Percentiles rank a stretch among this genome's conserved stretches.
These are phyloP conservation scores for Clarias laeviceps DNA, from an alignment of 2,797 vertebrate genomes.

Conservation along the genomic window DNA sequence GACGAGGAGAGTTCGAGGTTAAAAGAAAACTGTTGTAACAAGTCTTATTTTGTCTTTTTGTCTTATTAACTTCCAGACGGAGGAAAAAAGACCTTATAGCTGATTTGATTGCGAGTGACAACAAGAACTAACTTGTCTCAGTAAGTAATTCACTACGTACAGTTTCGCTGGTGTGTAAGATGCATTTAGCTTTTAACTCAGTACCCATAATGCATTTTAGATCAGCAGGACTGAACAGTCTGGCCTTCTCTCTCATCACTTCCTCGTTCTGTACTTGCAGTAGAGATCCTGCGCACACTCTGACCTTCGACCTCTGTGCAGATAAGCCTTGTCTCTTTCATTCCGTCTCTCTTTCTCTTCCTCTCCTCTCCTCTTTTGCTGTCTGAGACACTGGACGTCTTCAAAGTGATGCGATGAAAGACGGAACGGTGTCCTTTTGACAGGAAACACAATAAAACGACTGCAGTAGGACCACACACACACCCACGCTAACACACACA, in stretches of 20 bases:
- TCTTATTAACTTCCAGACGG: not conserved
- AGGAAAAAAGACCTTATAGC: not conserved
- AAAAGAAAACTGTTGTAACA: not conserved
- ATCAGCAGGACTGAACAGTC: conserved; percentile 6
- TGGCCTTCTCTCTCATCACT: conserved; percentile 9
- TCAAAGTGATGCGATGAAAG: conserved; percentile 51
- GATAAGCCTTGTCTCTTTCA: conserved; percentile 38
- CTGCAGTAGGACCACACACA: conserved; percentile 47
- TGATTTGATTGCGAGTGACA: not conserved
- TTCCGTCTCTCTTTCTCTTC: conserved; percentile 31
- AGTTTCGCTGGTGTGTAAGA: not conserved
- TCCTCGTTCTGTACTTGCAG: conserved; percentile 11
- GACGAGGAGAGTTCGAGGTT: not conserved
- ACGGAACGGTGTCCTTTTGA: conserved; percentile 44
- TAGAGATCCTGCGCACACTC: conserved; percentile 24
- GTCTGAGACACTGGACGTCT: conserved; percentile 52
- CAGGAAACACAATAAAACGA: conserved; percentile 39
- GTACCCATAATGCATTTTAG: not conserved
- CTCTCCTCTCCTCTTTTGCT: conserved; percentile 14
- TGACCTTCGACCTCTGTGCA: conserved; percentile 20
- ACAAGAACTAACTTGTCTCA: not conserved
- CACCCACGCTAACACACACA: conserved; percentile 4
- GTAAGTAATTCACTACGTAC: too few relatives aligned
- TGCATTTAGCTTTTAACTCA: not conserved
- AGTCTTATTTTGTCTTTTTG: not conserved